Conservation (phyloP, 2,797 vertebrate genomes). For the Steatocranus sp. region DNA sequence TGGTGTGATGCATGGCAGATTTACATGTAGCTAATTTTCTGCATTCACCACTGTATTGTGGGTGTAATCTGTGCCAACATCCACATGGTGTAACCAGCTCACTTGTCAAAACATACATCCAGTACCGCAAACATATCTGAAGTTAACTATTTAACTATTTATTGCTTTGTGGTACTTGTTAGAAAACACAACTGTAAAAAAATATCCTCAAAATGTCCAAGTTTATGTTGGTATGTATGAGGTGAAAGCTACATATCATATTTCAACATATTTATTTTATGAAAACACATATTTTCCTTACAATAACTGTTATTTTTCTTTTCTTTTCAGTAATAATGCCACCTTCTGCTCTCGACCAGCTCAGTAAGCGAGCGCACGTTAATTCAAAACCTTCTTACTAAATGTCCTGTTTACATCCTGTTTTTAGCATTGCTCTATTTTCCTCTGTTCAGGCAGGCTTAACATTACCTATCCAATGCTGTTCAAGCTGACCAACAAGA, state of each 20-base stretch:
- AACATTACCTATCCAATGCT: conserved; percentile 99
- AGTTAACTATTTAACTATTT: background rate
- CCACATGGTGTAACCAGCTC: background rate
- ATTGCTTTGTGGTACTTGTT: background rate
- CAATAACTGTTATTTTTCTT: background rate
- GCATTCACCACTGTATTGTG: background rate
- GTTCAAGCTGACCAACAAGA: conserved; percentile 98
- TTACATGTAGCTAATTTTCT: background rate
- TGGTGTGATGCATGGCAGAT: background rate
- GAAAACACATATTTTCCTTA: background rate
- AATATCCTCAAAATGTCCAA: background rate
- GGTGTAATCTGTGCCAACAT: background rate
- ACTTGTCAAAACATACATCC: background rate
- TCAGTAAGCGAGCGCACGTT: conserved; percentile 91
- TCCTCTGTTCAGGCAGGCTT: conserved; percentile 81
- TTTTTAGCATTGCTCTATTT: background rate
- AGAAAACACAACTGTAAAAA: background rate
- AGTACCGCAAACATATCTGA: background rate
- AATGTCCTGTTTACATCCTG: background rate
- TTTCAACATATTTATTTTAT: background rate
- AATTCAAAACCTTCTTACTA: background rate
- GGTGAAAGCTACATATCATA: background rate
- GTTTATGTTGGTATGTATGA: background rate
- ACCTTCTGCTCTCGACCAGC: conserved; percentile 95
- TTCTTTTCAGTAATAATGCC: conserved; percentile 92